These are phyloP conservation scores for Neuroscelio doddi DNA, from an alignment of 2,888 invertebrate genomes.

Conservation along the genomic window DNA sequence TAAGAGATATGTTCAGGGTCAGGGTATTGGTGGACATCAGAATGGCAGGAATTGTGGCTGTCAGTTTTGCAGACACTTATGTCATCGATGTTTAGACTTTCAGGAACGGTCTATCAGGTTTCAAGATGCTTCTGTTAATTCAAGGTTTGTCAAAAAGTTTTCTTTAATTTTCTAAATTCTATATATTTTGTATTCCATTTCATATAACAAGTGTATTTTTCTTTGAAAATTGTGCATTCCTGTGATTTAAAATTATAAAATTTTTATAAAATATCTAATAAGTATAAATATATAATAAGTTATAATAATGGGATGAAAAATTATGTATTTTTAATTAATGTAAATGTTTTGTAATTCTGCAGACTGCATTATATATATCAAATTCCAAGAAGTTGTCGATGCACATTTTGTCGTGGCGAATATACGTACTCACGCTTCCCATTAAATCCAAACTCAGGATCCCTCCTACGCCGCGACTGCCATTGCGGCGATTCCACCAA, in stretches of 20 bases:
- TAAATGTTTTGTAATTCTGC: conserved; percentile 4
- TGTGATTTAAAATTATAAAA: too few species aligned
- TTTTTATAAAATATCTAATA: too few species aligned
- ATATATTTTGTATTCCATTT: not conserved
- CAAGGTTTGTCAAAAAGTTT: conserved; percentile 42
- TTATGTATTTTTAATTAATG: too few species aligned
- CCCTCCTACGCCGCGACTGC: conserved; percentile 57
- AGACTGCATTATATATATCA: conserved; percentile 64
- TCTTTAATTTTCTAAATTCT: not conserved
- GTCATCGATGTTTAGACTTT: conserved; percentile 63
- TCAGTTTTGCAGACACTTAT: conserved; percentile 60
- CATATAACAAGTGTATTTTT: not conserved
- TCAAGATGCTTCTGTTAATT: conserved; percentile 47
- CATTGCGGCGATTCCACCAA: conserved; percentile 58
- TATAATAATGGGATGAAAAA: too few species aligned
- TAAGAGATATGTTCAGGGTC: conserved; percentile 52
- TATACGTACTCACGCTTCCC: conserved; percentile 60
- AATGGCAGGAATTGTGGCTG: conserved; percentile 61
- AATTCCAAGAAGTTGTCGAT: conserved; percentile 61
- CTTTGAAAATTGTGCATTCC: too few species aligned
- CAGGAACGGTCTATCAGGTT: conserved; percentile 54
- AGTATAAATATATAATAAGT: too few species aligned
- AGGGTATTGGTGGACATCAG: conserved; percentile 46
- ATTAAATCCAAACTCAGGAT: conserved; percentile 52
- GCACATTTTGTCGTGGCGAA: conserved; percentile 64